Evolutionary conservation across 2,888 invertebrate species (phyloP), one percentile per base, ranked within the genome.

Genomic region (Patella pellucida): DNA sequence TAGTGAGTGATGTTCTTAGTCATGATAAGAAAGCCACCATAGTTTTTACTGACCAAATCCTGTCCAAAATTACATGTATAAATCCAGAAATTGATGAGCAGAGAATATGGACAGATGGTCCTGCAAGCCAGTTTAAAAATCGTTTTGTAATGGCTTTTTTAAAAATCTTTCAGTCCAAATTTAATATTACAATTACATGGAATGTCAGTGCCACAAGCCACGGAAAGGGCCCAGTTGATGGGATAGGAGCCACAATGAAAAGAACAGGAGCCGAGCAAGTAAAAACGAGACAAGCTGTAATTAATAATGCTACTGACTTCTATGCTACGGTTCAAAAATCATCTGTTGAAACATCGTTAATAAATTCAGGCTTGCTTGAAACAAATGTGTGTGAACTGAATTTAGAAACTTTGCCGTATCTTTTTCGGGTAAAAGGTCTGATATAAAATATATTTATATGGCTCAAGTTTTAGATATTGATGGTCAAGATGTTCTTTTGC

Each of bases 41-140:
- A 16, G 69, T 69, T n/a, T 74, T 74, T 27, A 68, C 68, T 15
- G 69, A 73, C 31, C 41, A 73, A 68, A 50, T 73, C 52, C 16
- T 72, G 7, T 54, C 54, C 27, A 23, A 54, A 27, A 67, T 67
- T 73, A 5, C 14, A 16, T 12, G n/a, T 31, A 19, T 14, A 51
- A 68, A 41, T 68, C 41, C 51, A 15, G 50, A 51, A 15, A 52
- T 52, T 52, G 15, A 68, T 68, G n/a, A 68, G 19, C 68, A 2
- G 27, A 27, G 27, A 27, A 27, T 73, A 19, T 68, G 73, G 73
- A 68, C 51, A 19, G 69, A 69, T 54, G 74, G 69, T 27, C 69
- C 74, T n/a, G 52, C 69, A 11, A 74, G 74, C 54, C 74, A 74
- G 50, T 74, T 74, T 52, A 74, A 74, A 69, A 74, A 74, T 69